phyloP scores from a whole-genome alignment of 35 echinoderm and acorn worm species.

The Chiridota heheva region DNA sequence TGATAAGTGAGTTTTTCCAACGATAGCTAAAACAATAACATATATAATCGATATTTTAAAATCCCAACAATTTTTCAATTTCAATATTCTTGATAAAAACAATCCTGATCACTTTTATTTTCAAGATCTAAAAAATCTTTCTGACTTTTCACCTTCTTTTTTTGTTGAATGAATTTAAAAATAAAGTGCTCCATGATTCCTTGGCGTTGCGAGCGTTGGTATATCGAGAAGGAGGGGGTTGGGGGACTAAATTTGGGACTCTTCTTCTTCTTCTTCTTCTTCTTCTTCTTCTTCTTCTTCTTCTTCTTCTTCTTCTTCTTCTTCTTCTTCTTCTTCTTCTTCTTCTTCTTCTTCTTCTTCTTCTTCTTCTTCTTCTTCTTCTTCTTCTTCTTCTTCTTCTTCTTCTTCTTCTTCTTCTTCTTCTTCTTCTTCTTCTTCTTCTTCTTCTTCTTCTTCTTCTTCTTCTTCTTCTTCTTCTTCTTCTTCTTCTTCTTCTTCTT shows the following conservation, averaged over 20 bases:
- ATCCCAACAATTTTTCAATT: no score
- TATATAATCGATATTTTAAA: no score
- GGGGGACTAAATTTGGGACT: not conserved
- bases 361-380: slow-evolving; percentile 21
- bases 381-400: slow-evolving; percentile 1
- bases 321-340: slow-evolving; percentile 4
- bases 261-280: slow-evolving; percentile 32
- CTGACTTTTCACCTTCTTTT: no score
- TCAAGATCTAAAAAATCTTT: no score
- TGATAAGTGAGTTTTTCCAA: no score
- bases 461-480: not conserved
- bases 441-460: slow-evolving; percentile 3
- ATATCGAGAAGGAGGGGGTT: not conserved
- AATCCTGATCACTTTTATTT: no score
- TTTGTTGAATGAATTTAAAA: no score
- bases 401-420: slow-evolving; percentile 20
- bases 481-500: slow-evolving; percentile 20
- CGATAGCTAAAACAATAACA: no score
- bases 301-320: slow-evolving; percentile 11
- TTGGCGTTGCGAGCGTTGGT: no score
- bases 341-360: slow-evolving; percentile 17
- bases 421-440: slow-evolving; percentile 12
- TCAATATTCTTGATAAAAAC: no score
- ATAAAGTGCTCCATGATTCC: no score
- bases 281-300: slow-evolving; percentile 26